Evolutionary conservation across 2,888 invertebrate genomes (phyloP).

Genomic region (Cenopis cana): DNA sequence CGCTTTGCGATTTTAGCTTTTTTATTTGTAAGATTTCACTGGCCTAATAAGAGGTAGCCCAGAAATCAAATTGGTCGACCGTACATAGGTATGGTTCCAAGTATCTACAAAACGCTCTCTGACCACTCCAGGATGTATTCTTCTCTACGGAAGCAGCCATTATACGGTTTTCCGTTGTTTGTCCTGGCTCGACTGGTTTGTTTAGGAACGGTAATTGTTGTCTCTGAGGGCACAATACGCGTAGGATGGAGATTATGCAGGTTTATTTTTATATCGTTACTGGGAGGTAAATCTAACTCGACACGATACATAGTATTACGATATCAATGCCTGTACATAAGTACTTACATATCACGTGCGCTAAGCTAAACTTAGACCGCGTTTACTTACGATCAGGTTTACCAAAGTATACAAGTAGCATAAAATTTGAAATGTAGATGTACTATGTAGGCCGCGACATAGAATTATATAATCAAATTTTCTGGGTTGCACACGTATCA

Average conservation of each 20-base stretch:
- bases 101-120: background rate
- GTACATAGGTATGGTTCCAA: background rate
- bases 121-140: background rate
- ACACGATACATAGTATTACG: background rate
- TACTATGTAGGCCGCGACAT: no score
- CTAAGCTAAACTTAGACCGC: no score
- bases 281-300: background rate
- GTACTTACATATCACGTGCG: no score
- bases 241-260: background rate
- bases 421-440: no score
- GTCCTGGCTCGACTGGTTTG: slow-evolving; percentile 4
- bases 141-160: background rate
- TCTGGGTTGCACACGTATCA: no score
- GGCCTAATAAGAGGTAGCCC: no score
- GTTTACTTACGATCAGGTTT: no score
- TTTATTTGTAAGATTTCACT: no score
- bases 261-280: background rate
- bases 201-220: background rate
- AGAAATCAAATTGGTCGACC: no score
- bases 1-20: no score
- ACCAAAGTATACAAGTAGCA: no score
- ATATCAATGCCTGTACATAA: background rate
- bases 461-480: no score
- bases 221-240: background rate
- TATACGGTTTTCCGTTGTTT: background rate